Conservation (phyloP, 2,113 vertebrate genomes). For the Ptilonorhynchus violaceus region DNA sequence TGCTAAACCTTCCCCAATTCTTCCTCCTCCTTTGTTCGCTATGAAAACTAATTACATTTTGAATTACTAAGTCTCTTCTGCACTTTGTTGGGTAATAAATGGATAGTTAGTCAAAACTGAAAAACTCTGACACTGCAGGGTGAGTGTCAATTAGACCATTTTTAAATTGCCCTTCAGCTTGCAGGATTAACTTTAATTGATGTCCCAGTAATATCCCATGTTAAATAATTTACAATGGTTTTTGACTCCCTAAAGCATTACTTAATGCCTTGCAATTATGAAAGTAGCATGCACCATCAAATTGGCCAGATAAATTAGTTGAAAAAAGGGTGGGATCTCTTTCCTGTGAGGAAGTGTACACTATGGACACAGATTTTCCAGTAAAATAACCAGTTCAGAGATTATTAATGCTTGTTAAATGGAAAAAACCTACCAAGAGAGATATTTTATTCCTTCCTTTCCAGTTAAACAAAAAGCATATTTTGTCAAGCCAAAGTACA, state of each 20-base stretch:
- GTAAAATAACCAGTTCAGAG: neutral
- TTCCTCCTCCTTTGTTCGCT: neutral
- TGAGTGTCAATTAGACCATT: neutral
- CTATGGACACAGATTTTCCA: neutral
- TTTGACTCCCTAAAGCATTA: slow-evolving; percentile 37
- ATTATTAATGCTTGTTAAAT: neutral
- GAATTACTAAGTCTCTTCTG: slow-evolving; percentile 3
- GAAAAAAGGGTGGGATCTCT: neutral
- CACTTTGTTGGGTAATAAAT: slow-evolving; percentile 39
- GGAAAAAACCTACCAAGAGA: neutral
- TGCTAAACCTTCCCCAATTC: neutral
- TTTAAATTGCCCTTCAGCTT: slow-evolving; percentile 35
- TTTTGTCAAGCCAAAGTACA: neutral
- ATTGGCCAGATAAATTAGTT: neutral
- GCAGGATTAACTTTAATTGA: slow-evolving; percentile 50
- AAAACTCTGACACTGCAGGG: neutral
- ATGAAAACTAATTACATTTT: slow-evolving; percentile 40
- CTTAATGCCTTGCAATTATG: slow-evolving; percentile 25
- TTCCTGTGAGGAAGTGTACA: neutral
- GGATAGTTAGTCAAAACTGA: slow-evolving; percentile 18
- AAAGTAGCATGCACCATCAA: neutral
- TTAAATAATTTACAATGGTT: slow-evolving; percentile 42
- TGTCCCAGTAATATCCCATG: neutral
- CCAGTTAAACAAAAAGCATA: neutral
- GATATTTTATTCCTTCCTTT: neutral